phyloP scores from a whole-genome alignment of 2,888 invertebrate genomes.

The Lasioglossum marginatum region DNA sequence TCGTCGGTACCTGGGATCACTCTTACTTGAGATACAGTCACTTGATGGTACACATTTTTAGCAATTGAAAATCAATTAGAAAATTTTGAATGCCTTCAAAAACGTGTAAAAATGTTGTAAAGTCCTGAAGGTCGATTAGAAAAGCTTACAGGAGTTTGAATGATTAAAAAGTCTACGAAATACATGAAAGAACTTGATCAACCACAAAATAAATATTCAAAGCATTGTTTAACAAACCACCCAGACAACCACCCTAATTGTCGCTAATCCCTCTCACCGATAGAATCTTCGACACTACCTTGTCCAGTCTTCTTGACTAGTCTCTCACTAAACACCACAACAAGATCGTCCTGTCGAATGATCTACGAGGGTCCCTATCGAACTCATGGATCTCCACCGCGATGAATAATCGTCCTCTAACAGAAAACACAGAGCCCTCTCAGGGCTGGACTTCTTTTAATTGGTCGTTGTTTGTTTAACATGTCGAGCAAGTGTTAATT shows the following conservation, averaged over 20 bases:
- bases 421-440: not conserved
- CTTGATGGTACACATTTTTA: not conserved
- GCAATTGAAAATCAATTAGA: not conserved
- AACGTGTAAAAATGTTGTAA: too few species aligned
- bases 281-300: not conserved
- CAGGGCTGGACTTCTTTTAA: slow-evolving; percentile 30
- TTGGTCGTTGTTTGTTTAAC: slow-evolving; percentile 59
- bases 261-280: not conserved
- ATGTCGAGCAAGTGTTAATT: slow-evolving; percentile 45
- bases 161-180: not conserved
- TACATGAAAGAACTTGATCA: not conserved
- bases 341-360: not conserved
- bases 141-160: not conserved
- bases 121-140: not conserved
- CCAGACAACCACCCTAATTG: not conserved
- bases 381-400: not conserved
- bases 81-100: not conserved
- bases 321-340: not conserved
- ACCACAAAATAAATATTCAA: not conserved
- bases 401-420: slow-evolving; percentile 33
- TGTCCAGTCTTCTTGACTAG: not conserved
- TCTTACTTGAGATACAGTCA: not conserved
- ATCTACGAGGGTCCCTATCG: slow-evolving; percentile 34
- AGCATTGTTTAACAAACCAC: not conserved
- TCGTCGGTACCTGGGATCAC: not conserved